Evolutionary conservation across 1,140 invertebrate species (phyloP), one percentile per base, ranked within the genome.

Genomic region (Kradibia gibbosae): DNA sequence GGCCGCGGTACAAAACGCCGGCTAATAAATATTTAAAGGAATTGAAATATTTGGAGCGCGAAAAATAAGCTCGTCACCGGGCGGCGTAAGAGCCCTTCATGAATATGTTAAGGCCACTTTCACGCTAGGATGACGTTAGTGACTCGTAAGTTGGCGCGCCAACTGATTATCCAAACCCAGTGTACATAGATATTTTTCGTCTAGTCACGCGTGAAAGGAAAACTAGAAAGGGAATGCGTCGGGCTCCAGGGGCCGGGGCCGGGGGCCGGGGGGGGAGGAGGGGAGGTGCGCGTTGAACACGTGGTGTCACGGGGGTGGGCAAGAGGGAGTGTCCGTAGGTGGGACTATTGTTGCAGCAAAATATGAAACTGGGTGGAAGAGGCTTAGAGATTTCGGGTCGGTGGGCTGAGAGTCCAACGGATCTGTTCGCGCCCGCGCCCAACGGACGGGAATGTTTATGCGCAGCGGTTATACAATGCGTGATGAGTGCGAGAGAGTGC

Each of bases 391-490:
- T 67, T 78, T 83, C 76, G 77, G 85, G 78, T 86, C 80, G 87
- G 86, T 81, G 83, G 84, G 86, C 84, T 86, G 85, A 87, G 87
- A 88, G 87, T 87, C 86, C 83, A 75, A 81, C 84, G 88, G 86
- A 87, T 89, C 87, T 36, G 88, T 88, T 88, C 86, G 85, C 85
- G 83, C 74, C 80, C 53, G 75, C 78, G 82, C 83, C 79, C 77
- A 77, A 76, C 74, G 36, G 80, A 72, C 67, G 75, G 65, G 74
- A 73, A 82, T 82, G 67, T 82, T 82, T 82, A 82, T 82, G 75
- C 81, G 62, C 50, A 48, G 48, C 57, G 10, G 36, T 60, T 73
- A 80, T 74, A 62, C 13, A n/a, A n/a, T n/a, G 13, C 50, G 50
- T 3, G 10, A 53, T 8, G 57, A 62, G 34, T 34, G 62, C 28